phyloP scores from a whole-genome alignment of 2,113 vertebrate genomes.

The Myodes glareolus region DNA sequence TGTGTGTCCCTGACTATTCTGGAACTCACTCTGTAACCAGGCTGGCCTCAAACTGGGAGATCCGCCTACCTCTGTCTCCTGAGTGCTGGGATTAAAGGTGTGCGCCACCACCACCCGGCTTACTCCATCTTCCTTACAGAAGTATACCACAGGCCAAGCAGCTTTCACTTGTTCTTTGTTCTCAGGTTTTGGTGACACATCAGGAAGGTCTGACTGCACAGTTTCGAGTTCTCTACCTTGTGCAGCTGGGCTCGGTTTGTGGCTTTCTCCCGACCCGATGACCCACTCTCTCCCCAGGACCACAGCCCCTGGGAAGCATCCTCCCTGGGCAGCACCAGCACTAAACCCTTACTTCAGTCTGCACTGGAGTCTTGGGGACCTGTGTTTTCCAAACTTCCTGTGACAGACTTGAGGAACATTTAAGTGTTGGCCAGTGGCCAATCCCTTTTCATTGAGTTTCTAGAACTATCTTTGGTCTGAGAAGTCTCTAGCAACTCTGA shows the following conservation, averaged over 20 bases:
- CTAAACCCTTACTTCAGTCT: not conserved
- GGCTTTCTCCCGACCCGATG: not conserved
- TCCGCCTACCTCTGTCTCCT: not conserved
- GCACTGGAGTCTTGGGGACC: not conserved
- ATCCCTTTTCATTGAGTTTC: not conserved
- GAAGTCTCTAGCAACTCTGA: not conserved
- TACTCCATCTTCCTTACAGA: not conserved
- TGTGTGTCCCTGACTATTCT: not conserved
- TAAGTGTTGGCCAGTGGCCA: not conserved
- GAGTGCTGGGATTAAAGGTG: not conserved
- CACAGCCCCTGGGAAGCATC: not conserved
- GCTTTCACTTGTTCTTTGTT: not conserved
- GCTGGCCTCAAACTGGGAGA: not conserved
- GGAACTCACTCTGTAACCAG: not conserved
- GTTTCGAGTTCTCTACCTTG: rapidly evolving
- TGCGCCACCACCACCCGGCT: not conserved
- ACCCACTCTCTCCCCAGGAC: not conserved
- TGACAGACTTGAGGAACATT: not conserved
- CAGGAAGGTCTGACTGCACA: no score
- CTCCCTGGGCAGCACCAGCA: not conserved
- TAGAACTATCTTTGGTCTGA: not conserved
- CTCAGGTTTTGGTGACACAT: not conserved
- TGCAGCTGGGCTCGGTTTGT: not conserved
- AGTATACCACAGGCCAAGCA: rapidly evolving
- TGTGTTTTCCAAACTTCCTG: not conserved